Evolutionary conservation across 2,797 vertebrate genomes (phyloP).

Genomic region (Natrix natrix): DNA sequence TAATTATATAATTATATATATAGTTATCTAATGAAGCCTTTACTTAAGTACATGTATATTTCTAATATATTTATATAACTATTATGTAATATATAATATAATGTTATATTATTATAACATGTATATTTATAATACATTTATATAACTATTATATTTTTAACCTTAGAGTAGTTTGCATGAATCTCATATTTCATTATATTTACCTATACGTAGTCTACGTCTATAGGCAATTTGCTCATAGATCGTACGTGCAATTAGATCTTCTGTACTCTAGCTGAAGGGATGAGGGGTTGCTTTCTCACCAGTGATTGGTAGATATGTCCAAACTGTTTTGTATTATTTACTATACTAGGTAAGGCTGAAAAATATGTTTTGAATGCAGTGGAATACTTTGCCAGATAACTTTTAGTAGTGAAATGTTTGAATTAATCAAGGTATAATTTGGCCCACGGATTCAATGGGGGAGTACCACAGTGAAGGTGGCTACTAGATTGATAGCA

Average conservation of each 20-base stretch:
- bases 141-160: too few relatives aligned
- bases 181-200: background rate
- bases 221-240: background rate
- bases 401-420: background rate
- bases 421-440: constrained; percentile 1
- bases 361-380: background rate
- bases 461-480: too few relatives aligned
- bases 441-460: background rate
- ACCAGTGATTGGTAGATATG: background rate
- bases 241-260: background rate
- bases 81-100: background rate
- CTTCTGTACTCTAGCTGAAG: background rate
- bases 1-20: too few relatives aligned
- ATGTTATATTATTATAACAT: too few relatives aligned
- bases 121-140: too few relatives aligned
- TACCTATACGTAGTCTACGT: background rate
- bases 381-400: background rate
- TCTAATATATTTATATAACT: background rate
- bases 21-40: background rate
- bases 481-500: too few relatives aligned
- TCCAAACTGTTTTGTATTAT: background rate
- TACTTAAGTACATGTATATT: background rate
- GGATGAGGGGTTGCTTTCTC: background rate
- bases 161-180: too few relatives aligned
- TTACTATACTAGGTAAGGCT: background rate